Conservation (phyloP, 2,888 invertebrate genomes). For the Ichneumon xanthorius region DNA sequence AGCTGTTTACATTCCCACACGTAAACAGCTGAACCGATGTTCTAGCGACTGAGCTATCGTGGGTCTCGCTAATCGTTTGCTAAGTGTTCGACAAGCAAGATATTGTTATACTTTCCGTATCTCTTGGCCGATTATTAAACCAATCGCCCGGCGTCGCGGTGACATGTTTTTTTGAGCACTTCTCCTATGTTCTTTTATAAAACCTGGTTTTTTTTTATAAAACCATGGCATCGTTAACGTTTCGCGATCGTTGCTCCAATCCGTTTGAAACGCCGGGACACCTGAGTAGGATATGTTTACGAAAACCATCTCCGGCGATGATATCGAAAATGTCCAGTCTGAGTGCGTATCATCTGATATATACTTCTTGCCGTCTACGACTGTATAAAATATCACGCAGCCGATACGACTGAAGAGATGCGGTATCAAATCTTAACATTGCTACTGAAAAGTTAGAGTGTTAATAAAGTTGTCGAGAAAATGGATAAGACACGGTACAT, state of each 20-base stretch:
- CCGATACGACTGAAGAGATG: background rate
- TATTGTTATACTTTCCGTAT: background rate
- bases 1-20: no score
- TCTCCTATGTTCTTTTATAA: background rate
- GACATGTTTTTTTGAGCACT: background rate
- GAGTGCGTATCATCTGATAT: background rate
- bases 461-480: conserved; percentile 3
- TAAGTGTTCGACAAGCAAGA: background rate
- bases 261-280: background rate
- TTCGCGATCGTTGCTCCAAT: background rate
- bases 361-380: background rate
- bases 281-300: background rate
- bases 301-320: background rate
- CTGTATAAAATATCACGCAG: background rate
- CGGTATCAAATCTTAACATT: background rate
- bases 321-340: background rate
- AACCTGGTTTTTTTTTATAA: no score
- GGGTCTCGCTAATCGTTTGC: background rate
- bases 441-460: background rate
- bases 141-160: background rate
- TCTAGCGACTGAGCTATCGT: background rate
- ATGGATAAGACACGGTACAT: background rate
- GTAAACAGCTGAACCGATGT: no score
- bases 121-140: background rate
- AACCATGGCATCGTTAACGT: background rate